These are phyloP conservation scores for Egretta garzetta DNA, from an alignment of 2,113 vertebrate species.

Conservation along the genomic window DNA sequence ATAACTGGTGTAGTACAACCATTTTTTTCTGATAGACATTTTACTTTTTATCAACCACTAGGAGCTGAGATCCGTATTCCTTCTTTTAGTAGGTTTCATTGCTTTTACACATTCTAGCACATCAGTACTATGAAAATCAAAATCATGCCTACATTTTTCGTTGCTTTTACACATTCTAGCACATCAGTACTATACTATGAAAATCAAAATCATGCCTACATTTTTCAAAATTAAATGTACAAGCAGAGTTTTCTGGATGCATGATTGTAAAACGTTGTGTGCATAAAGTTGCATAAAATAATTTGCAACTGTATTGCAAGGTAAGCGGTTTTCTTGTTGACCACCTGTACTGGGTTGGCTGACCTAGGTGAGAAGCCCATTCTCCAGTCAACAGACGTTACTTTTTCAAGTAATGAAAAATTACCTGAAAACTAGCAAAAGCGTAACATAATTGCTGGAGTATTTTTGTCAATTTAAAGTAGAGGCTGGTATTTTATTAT, in stretches of 20 bases:
- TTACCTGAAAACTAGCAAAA: background rate
- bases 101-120: background rate
- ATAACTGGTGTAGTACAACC: background rate
- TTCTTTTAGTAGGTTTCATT: fast-evolving
- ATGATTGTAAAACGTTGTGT: background rate
- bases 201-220: background rate
- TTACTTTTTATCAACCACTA: background rate
- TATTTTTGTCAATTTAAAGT: slow-evolving; percentile 41
- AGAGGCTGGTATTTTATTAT: background rate
- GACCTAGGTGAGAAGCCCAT: background rate
- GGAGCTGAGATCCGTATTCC: background rate
- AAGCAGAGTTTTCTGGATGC: background rate
- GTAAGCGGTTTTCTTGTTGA: background rate
- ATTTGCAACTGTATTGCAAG: background rate
- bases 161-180: background rate
- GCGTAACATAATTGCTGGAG: background rate
- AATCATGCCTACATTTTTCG: background rate
- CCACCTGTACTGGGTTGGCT: background rate
- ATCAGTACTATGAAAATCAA: background rate
- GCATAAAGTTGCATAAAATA: background rate
- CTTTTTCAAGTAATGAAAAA: background rate
- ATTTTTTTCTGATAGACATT: background rate
- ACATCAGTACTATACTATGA: background rate
- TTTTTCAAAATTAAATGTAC: background rate
- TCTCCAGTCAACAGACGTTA: background rate